A percentile compares a stretch with the other conserved stretches of the same genome.
These are phyloP conservation scores for Sterna hirundo DNA, from an alignment of 2,113 vertebrate genomes.

Conservation along the genomic window DNA sequence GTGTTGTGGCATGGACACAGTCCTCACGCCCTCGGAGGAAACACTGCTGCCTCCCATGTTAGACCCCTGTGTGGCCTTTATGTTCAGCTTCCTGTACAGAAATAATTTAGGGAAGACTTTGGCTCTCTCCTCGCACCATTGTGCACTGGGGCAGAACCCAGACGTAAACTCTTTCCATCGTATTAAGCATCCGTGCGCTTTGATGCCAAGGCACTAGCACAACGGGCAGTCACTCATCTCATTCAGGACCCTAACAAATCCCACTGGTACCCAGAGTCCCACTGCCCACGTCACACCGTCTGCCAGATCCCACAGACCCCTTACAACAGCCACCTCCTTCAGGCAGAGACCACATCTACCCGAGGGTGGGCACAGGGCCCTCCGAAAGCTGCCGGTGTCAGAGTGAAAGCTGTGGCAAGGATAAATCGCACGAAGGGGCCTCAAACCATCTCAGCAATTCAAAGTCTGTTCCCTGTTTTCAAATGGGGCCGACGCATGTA, in stretches of 20 bases:
- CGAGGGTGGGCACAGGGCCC: background rate
- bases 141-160: background rate
- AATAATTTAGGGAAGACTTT: background rate
- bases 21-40: background rate
- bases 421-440: background rate
- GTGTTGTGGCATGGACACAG: background rate
- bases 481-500: background rate
- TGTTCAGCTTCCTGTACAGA: background rate
- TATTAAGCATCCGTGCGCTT: fast-evolving
- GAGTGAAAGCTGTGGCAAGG: background rate
- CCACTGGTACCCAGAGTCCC: background rate
- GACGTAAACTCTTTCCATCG: background rate
- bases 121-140: fast-evolving
- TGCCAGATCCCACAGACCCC: background rate
- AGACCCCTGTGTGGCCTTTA: background rate
- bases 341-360: background rate
- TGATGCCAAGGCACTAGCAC: background rate
- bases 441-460: background rate
- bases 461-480: background rate
- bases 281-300: background rate
- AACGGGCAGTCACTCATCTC: background rate
- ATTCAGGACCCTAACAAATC: background rate
- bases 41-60: background rate
- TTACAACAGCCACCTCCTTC: background rate
- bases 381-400: background rate